Evolutionary conservation across 2,113 vertebrate species (phyloP).

Genomic region (Elachura formosa): DNA sequence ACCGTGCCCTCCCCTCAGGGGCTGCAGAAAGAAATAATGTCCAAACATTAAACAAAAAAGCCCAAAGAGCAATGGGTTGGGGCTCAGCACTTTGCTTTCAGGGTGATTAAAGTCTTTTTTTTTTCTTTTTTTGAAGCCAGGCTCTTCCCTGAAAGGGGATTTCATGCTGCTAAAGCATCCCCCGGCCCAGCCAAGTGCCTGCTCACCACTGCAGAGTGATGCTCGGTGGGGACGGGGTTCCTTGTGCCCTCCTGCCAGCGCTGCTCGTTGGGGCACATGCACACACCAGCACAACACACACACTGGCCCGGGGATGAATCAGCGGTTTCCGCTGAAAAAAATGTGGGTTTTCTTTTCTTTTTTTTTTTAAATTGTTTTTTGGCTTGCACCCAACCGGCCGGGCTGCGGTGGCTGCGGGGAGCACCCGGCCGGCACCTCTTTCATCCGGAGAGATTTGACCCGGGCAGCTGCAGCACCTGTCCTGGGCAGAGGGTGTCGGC

Average conservation of each 20-base stretch:
- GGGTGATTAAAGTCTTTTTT: background rate
- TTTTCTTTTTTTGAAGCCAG: background rate
- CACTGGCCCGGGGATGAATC: background rate
- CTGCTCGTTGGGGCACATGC: background rate
- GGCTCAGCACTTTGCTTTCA: background rate
- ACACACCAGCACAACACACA: accelerated
- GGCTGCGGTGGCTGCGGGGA: background rate
- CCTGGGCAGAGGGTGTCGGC: background rate
- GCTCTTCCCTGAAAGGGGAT: background rate
- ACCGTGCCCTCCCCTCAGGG: background rate
- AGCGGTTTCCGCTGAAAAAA: conserved; percentile 20
- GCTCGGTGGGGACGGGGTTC: accelerated
- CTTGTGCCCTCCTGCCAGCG: no score
- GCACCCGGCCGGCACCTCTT: background rate
- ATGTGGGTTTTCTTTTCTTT: background rate
- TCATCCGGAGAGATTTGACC: background rate
- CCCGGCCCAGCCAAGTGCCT: background rate
- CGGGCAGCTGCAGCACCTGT: background rate
- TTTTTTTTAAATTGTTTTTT: background rate
- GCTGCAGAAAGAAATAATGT: background rate
- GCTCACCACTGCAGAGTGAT: accelerated
- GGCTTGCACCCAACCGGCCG: background rate
- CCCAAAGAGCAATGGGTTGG: background rate
- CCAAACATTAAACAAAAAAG: background rate
- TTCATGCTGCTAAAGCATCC: background rate